phyloP scores from a whole-genome alignment of 2,797 vertebrate genomes.

The Oryzias sinensis region DNA sequence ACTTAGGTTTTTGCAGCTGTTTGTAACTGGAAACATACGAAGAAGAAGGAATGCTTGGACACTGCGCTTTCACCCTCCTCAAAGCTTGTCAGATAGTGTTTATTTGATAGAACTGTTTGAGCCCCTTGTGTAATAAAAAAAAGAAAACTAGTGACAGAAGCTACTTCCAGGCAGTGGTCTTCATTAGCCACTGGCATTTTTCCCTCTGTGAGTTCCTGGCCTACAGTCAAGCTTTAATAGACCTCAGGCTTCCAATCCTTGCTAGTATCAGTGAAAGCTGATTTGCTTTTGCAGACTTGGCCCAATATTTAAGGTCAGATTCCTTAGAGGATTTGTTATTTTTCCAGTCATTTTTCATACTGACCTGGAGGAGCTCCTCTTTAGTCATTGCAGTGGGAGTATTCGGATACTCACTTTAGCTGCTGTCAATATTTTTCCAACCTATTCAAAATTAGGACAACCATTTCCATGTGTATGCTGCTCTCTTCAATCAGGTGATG shows the following conservation, averaged over 20 bases:
- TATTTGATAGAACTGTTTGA: conserved; percentile 64
- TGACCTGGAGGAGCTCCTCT: conserved; percentile 37
- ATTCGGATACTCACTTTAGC: conserved; percentile 30
- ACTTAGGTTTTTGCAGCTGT: conserved; percentile 69
- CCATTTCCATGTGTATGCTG: conserved; percentile 2
- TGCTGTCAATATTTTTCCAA: conserved; percentile 35
- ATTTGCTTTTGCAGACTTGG: conserved; percentile 56
- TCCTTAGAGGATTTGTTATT: conserved; percentile 43
- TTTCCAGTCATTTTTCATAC: conserved; percentile 55
- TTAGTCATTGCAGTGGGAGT: conserved; percentile 25
- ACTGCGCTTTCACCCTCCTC: conserved; percentile 38
- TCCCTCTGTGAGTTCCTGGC: conserved; percentile 35
- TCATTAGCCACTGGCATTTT: conserved; percentile 52
- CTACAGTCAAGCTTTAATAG: conserved; percentile 52
- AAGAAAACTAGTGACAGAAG: conserved; percentile 41
- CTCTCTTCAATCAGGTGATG: conserved; percentile 80
- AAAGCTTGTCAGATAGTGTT: conserved; percentile 63
- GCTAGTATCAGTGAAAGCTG: conserved; percentile 64
- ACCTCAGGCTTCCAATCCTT: conserved; percentile 56
- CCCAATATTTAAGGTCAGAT: conserved; percentile 36
- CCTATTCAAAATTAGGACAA: conserved; percentile 22
- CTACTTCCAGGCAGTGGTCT: conserved; percentile 46
- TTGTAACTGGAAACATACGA: conserved; percentile 61
- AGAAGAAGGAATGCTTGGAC: conserved; percentile 28
- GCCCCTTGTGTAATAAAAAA: conserved; percentile 45